Evolutionary conservation across 2,797 vertebrate genomes (phyloP), one percentile per base, ranked within the genome.

Genomic region (Lepilemur ruficaudatus): DNA sequence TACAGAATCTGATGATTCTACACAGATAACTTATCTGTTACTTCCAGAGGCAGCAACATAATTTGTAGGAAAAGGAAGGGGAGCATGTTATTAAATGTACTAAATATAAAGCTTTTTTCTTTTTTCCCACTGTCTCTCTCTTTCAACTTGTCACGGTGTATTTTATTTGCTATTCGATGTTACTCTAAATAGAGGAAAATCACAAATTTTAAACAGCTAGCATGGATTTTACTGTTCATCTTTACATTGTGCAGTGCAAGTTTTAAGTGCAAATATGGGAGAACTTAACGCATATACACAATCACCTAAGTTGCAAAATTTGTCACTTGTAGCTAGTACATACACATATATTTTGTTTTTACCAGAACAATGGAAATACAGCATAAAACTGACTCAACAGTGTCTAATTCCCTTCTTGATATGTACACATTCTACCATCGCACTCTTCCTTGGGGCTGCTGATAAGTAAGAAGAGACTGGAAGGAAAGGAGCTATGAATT

Each of bases 101-200:
- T n/a, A 78, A 81, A 11, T 84, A 55, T 5, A 89, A 95, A n/a
- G 12, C 5, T 43, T 17, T 70, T 63, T 23, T 25, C 12, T 38
- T 55, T 70, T 50, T 63, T 50, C 76, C n/a, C n/a, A 41, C 46
- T 14, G 0, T 80, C 13, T 86, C 38, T 69, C 30, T 55, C 43
- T 92, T 82, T 94, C 2, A 30, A 30, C 38, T 57, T 85, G 20
- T 81, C 48, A 38, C 4, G 38, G 35, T 79, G 0, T 17, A n/a
- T 82, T 91, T 92, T 89, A 86, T 89, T 95, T 96, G 61, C 89
- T 76, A 50, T 73, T 82, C 79, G 78, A 65, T 43, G 55, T 30
- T 48, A 23, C 32, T 86, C 79, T 92, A 63, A 92, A 43, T 73
- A 73, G 35, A 93, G 67, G 80, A 67, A 76, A 70, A 79, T 35